Evolutionary conservation across 2,888 invertebrate species (phyloP).

Genomic region (Antitype chi): DNA sequence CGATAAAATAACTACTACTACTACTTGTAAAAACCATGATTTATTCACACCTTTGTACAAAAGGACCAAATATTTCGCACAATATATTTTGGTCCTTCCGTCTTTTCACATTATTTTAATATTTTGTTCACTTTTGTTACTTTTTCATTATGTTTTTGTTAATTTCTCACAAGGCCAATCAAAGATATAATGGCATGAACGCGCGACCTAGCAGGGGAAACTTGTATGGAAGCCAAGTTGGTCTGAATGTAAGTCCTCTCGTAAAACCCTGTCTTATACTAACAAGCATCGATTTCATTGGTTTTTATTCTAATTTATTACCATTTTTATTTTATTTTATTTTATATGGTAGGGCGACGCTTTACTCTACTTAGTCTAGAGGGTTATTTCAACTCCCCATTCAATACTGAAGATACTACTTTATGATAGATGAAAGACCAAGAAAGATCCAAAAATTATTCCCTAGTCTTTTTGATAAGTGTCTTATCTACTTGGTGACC

Average conservation of each 20-base stretch:
- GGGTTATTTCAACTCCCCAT: too few species aligned
- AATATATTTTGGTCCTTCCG: conserved; percentile 2
- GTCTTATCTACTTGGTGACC: too few species aligned
- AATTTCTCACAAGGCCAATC: conserved; percentile 82
- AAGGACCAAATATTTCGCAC: conserved; percentile 1
- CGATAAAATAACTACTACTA: neutral
- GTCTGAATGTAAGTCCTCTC: conserved; percentile 84
- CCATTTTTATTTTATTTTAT: too few species aligned
- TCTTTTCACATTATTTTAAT: neutral
- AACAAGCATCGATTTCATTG: conserved; percentile 44
- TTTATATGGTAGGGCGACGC: too few species aligned
- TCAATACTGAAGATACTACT: too few species aligned
- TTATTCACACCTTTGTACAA: neutral
- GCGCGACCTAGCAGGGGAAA: conserved; percentile 81
- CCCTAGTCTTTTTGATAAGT: too few species aligned
- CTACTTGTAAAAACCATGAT: neutral
- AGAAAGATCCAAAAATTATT: too few species aligned
- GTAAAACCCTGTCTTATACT: conserved; percentile 35
- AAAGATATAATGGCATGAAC: conserved; percentile 84
- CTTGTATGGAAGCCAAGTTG: conserved; percentile 84
- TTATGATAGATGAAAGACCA: too few species aligned
- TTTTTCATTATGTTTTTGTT: conserved; percentile 45
- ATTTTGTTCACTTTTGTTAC: conserved; percentile 32
- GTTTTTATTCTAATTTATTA: conserved; percentile 32
- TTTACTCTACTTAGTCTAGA: too few species aligned